A percentile compares a stretch with the other conserved stretches of the same genome.
Evolutionary conservation across 2,888 invertebrate species (phyloP).

Genomic region (Sinodicranocentrus sp.): DNA sequence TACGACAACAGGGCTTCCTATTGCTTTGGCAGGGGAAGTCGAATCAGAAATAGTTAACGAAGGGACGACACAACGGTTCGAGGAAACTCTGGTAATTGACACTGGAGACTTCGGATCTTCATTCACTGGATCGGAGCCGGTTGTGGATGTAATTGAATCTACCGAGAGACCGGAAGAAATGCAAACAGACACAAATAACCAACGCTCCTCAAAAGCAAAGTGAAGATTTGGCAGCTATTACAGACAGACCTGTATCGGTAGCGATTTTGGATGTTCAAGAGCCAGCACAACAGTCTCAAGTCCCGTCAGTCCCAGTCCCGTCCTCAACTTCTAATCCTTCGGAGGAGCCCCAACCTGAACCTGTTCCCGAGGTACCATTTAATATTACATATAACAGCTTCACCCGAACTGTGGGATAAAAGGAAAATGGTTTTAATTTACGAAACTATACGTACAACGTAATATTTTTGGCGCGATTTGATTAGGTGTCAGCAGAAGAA

Average conservation of each 20-base stretch:
- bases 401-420: too few relatives aligned
- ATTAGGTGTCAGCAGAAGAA: conserved; percentile 12
- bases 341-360: conserved; percentile 12
- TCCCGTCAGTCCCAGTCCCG: too few relatives aligned
- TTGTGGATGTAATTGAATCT: conserved; percentile 33
- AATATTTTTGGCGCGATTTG: neutral
- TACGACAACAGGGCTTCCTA: conserved; percentile 39
- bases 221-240: conserved; percentile 3
- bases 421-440: too few relatives aligned
- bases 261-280: neutral
- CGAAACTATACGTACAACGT: too few relatives aligned
- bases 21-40: conserved; percentile 17
- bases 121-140: conserved; percentile 10
- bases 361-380: neutral
- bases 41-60: conserved; percentile 7
- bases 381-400: too few relatives aligned
- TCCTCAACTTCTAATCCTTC: conserved; percentile 4
- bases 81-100: conserved; percentile 34
- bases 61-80: conserved; percentile 2
- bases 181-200: conserved; percentile 10
- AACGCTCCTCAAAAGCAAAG: neutral
- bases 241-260: neutral
- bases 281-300: neutral
- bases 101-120: conserved; percentile 15
- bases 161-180: conserved; percentile 28